Base-by-base conservation (phyloP, 2,113 vertebrate species). In the Xiphophorus maculatus region DNA sequence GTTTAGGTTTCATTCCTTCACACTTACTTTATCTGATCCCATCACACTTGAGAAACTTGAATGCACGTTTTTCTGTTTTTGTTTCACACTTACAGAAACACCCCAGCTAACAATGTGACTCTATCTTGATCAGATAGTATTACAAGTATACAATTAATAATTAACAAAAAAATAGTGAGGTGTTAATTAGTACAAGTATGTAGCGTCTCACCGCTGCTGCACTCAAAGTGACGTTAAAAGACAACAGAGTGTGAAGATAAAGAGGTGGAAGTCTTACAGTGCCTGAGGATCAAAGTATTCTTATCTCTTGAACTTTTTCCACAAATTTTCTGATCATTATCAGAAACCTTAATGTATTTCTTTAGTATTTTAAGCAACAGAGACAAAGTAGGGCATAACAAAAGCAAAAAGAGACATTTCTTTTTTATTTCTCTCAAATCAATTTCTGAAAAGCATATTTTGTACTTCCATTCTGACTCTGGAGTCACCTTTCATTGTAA, bases 1-100 rank as follows among this genome's bases (percentile, higher is more conserved):
- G 70, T 73, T 79, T 66, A 77, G 66, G n/a, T 77, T 33, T 69
- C 48, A 42, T 69, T 80, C 77, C 71, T 69, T 30, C 6, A 72
- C 74, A 74, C 35, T 35, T 29, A 54, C 67, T 85, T 54, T 83
- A 72, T 80, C 74, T 66, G 75, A 77, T 79, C 48, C 13, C 63
- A 32, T 69, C 69, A 66, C 71, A 66, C 69, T 1, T n/a, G 58
- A 28, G 17, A 14, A 63, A 66, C 66, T 14, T 12, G 40, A 42
- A 71, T 25, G 25, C 3, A 5, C 63, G 44, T 22, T 72, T 0
- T 17, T 32, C n/a, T 14, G 73, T 3, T 30, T 58, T 25, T 35
- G 65, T 72, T 79, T 44, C 11, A 51, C 70, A 42, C 40, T 14
- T 64, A 27, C 37, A 54, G 51, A 54, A 70, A 42, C 79, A 80